Evolutionary conservation across 2,113 vertebrate species (phyloP), one percentile per base, ranked within the genome.

Genomic region (Epinephelus cyanopodus): DNA sequence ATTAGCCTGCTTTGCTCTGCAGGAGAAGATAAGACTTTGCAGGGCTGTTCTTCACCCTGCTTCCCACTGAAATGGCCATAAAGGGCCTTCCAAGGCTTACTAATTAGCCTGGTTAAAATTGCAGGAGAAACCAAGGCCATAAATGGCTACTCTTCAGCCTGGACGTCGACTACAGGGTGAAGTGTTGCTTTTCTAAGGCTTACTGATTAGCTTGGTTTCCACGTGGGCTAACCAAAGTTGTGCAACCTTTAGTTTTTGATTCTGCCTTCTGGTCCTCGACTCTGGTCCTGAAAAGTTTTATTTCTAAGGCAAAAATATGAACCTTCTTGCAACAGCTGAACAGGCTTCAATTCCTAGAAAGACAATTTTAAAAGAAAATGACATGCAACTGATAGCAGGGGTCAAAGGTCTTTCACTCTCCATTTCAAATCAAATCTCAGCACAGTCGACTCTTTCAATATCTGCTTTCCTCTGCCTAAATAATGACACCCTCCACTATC

Each of bases 101-200:
- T 82, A 74, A 82, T 87, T 74, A 83, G 61, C 79, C 79, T 39
- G 13, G 57, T 54, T 86, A 45, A 50, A 68, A 21, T 12, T 63
- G 4, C 76, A 70, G 70, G 45, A 77, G 63, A 81, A 65, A 17
- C 12, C 67, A 25, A 3, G 25, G 64, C 87, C 68, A 75, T 81
- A 79, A 79, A 89, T 73, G 88, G 88, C 47, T 56, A 6, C 75
- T 42, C 47, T 50, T 66, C 70, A 52, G 29, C 54, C 63, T 27
- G 63, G 57, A 42, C 2, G 6, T 73, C 61, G 0, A 18, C 76
- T n/a, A 9, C 33, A 42, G 29, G 54, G 17, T 5, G 3, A 76
- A 33, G 27, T 12, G 54, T 13, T 70, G 52, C 68, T 78, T 58
- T 71, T 66, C 64, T 54, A 11, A 68, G 57, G 61, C 67, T 77